A percentile compares a stretch with the other conserved stretches of the same genome.
Evolutionary conservation across 30 jellyfish, hydroid and myxozoan species (phyloP).

Genomic region (Nemopilema nomurai): DNA sequence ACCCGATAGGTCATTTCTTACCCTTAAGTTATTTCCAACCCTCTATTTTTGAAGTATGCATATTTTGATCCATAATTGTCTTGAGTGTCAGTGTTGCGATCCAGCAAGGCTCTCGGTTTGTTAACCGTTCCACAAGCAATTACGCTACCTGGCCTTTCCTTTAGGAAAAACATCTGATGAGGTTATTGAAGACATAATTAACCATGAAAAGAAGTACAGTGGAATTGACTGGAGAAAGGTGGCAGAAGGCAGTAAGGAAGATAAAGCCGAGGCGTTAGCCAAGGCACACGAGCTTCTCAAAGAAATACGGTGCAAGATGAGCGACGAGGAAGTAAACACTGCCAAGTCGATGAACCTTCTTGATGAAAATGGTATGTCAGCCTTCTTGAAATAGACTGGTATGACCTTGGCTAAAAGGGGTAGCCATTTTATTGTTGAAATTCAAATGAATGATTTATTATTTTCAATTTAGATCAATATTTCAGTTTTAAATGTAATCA

Average conservation of each 20-base stretch:
- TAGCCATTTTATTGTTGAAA: no score
- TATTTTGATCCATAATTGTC: no score
- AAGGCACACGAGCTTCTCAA: constrained; percentile 34
- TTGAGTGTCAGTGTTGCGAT: no score
- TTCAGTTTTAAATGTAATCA: no score
- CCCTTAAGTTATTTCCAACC: no score
- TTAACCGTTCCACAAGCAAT: not conserved
- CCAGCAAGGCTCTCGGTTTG: no score
- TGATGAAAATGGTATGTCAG: constrained; percentile 37
- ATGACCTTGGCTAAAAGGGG: no score
- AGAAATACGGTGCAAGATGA: not conserved
- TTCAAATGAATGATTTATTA: no score
- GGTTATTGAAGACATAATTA: constrained; percentile 30
- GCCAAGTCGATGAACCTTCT: constrained; percentile 48
- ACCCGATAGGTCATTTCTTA: no score
- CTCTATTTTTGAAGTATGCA: no score
- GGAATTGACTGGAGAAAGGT: constrained; percentile 48
- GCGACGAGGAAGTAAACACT: constrained; percentile 21
- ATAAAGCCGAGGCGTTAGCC: constrained; percentile 28
- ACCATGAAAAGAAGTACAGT: constrained; percentile 24
- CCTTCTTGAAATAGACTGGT: no score
- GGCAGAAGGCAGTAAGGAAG: constrained; percentile 41
- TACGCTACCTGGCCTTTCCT: not conserved
- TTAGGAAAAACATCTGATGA: constrained; percentile 42
- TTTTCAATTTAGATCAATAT: no score